phyloP scores from a whole-genome alignment of 2,797 vertebrate species.

The Loris lydekkerianus region DNA sequence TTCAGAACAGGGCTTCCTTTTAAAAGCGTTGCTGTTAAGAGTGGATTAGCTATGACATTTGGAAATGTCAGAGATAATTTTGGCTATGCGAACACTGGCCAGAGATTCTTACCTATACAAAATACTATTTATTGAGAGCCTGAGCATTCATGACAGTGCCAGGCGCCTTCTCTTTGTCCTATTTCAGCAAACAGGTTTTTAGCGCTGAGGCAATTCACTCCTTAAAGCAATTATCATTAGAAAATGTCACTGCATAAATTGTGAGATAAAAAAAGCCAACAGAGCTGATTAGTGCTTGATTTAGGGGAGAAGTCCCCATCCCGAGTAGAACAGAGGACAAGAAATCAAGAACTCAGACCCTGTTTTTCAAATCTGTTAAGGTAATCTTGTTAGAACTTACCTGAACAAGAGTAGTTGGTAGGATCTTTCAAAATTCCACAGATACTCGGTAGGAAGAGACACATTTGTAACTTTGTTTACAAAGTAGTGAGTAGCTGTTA shows the following conservation, averaged over 20 bases:
- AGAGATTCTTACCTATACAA: conserved; percentile 1
- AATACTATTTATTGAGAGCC: conserved; percentile 22
- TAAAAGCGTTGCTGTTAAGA: conserved; percentile 48
- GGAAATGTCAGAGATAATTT: conserved; percentile 78
- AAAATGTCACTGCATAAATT: conserved; percentile 75
- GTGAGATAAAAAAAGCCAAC: not conserved
- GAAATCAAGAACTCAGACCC: not conserved
- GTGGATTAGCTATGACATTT: conserved; percentile 75
- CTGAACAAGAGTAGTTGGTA: not conserved
- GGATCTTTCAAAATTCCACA: conserved; percentile 31
- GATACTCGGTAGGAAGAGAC: not conserved
- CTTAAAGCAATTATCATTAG: conserved; percentile 74
- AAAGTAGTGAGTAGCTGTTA: not conserved
- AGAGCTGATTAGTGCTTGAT: conserved; percentile 52
- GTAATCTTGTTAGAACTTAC: not conserved
- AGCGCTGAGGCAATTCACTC: conserved; percentile 37
- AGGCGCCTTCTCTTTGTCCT: conserved; percentile 34
- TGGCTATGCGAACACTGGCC: conserved; percentile 40
- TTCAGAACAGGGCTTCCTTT: not conserved
- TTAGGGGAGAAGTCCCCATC: not conserved
- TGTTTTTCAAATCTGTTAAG: conserved; percentile 1
- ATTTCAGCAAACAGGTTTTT: conserved; percentile 54
- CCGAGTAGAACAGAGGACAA: not conserved
- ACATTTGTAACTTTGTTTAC: not conserved
- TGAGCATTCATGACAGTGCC: not conserved